A percentile compares a stretch with the other conserved stretches of the same genome.
phyloP scores from a whole-genome alignment of 2,113 vertebrate genomes.

The Cephalopterus ornatus region DNA sequence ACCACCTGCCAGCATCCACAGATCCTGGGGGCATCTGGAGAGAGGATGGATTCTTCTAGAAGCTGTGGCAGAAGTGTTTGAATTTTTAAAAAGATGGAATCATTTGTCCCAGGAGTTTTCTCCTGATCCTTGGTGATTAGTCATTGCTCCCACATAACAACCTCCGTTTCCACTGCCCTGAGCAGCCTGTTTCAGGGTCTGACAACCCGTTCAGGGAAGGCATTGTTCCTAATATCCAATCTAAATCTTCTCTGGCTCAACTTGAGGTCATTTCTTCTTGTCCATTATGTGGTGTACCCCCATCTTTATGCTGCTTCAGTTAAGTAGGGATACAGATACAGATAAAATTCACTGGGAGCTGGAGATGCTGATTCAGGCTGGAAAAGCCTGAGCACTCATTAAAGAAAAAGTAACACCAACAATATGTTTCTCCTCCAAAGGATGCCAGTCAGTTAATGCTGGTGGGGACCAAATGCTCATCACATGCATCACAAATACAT shows the following conservation, averaged over 20 bases:
- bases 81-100: not conserved
- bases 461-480: not conserved
- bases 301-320: not conserved
- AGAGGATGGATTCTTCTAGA: not conserved
- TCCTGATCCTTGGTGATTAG: not conserved
- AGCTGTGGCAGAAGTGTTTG: not conserved
- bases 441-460: not conserved
- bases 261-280: not conserved
- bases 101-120: not conserved
- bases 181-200: not conserved
- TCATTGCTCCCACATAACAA: not conserved
- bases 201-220: not conserved
- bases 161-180: not conserved
- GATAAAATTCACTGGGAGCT: not conserved
- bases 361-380: not conserved
- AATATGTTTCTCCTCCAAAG: not conserved
- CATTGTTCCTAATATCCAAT: not conserved
- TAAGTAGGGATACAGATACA: not conserved
- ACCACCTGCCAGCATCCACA: not conserved
- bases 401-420: not conserved
- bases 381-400: not conserved
- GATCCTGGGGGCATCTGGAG: not conserved
- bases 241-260: not conserved
- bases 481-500: slow-evolving; percentile 8
- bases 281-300: not conserved